These are phyloP conservation scores for Heterodera carotae DNA, from an alignment of 1,140 invertebrate genomes.

Conservation along the genomic window DNA sequence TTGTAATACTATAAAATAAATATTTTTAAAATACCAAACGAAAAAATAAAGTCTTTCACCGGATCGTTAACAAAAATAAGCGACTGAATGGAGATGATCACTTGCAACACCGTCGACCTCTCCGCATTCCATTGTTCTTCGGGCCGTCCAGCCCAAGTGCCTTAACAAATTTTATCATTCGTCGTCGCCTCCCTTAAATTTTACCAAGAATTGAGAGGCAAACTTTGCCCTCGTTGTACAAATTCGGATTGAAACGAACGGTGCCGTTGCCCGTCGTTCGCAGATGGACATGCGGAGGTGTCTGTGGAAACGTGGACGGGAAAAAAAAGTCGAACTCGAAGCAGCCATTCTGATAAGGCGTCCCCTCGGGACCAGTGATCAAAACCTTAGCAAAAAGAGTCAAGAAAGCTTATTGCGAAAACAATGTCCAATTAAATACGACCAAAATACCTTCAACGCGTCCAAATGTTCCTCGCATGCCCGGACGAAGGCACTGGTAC, in stretches of 20 bases:
- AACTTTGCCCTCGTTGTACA: slow-evolving; percentile 31
- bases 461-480: slow-evolving; percentile 79
- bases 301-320: slow-evolving; percentile 69
- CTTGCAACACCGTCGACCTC: slow-evolving; percentile 78
- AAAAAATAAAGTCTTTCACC: slow-evolving; percentile 10
- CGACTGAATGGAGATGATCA: slow-evolving; percentile 87
- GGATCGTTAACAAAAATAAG: slow-evolving; percentile 15
- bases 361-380: slow-evolving; percentile 73
- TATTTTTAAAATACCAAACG: slow-evolving; percentile 80
- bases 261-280: slow-evolving; percentile 72
- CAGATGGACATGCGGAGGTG: slow-evolving; percentile 71
- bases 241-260: slow-evolving; percentile 64
- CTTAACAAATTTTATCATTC: slow-evolving; percentile 50
- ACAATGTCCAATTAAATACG: no score
- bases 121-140: slow-evolving; percentile 98
- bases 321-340: slow-evolving; percentile 70
- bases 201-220: slow-evolving; percentile 68
- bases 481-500: slow-evolving; percentile 89
- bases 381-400: slow-evolving; percentile 68
- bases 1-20: slow-evolving; percentile 93
- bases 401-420: no score
- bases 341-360: slow-evolving; percentile 73
- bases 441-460: slow-evolving; percentile 50
- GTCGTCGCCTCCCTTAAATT: neutral
- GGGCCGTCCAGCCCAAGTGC: slow-evolving; percentile 94